Evolutionary conservation across 2,797 vertebrate species (phyloP).

Genomic region (Spea hammondii): DNA sequence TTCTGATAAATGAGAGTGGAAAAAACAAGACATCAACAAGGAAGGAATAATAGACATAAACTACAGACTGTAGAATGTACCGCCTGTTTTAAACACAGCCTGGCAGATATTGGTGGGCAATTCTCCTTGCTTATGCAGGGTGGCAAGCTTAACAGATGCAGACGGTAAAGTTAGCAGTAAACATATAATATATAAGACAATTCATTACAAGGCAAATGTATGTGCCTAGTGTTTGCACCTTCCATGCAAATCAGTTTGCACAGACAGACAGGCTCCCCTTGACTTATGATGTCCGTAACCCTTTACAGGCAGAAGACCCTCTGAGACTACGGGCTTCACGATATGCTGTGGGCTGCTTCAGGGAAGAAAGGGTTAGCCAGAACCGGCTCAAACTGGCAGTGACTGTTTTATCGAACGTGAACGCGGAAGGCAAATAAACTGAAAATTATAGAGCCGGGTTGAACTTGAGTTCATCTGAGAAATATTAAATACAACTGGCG

Average conservation of each 20-base stretch:
- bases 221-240: slow-evolving; percentile 43
- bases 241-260: slow-evolving; percentile 50
- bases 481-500: slow-evolving; percentile 54
- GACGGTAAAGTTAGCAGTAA: slow-evolving; percentile 43
- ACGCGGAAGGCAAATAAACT: slow-evolving; percentile 54
- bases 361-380: slow-evolving; percentile 33
- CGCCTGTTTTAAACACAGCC: not conserved
- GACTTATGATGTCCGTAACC: slow-evolving; percentile 21
- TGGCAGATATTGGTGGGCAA: slow-evolving; percentile 20
- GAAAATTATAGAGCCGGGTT: slow-evolving; percentile 54
- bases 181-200: slow-evolving; percentile 50
- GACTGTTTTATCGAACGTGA: slow-evolving; percentile 54
- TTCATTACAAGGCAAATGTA: slow-evolving; percentile 53
- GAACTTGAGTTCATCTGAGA: slow-evolving; percentile 52
- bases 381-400: slow-evolving; percentile 48
- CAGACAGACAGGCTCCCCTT: slow-evolving; percentile 33
- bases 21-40: not conserved
- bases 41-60: not conserved
- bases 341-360: not conserved
- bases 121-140: slow-evolving; percentile 43
- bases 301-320: not conserved
- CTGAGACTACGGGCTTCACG: not conserved
- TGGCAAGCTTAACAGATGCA: slow-evolving; percentile 45
- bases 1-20: not conserved
- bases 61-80: not conserved